Percentiles rank a stretch among this genome's conserved stretches.
These are phyloP conservation scores for Lysandra bellargus DNA, from an alignment of 2,888 invertebrate species.

Conservation along the genomic window DNA sequence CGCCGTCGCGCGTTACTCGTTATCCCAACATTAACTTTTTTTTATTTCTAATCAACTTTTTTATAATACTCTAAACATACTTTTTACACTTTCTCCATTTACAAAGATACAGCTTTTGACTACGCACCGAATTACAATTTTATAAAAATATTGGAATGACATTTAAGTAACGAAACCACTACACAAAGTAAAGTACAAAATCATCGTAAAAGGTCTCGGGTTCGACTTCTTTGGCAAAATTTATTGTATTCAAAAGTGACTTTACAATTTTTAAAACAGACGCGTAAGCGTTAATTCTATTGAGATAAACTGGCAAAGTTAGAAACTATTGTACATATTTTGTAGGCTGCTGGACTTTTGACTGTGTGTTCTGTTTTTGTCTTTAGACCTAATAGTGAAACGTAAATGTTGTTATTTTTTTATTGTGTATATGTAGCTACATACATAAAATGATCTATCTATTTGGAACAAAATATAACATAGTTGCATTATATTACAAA, in stretches of 20 bases:
- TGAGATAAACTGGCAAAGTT: constrained; percentile 70
- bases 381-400: neutral
- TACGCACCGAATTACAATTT: constrained; percentile 62
- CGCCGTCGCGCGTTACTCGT: constrained; percentile 66
- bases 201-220: constrained; percentile 48
- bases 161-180: constrained; percentile 43
- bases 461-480: neutral
- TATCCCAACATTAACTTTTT: constrained; percentile 74
- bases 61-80: constrained; percentile 72
- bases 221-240: constrained; percentile 79
- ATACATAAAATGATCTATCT: neutral
- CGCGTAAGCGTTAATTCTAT: constrained; percentile 68
- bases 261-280: constrained; percentile 75
- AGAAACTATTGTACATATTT: constrained; percentile 57
- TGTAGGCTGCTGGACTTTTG: constrained; percentile 50
- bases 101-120: constrained; percentile 62
- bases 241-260: constrained; percentile 73
- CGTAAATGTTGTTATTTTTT: no score
- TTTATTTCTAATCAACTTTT: constrained; percentile 72
- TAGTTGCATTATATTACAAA: neutral
- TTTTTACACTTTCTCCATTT: constrained; percentile 72
- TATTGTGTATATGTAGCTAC: no score
- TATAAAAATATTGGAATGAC: constrained; percentile 76
- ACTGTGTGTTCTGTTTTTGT: constrained; percentile 39
- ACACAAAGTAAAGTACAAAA: constrained; percentile 51